Conservation (phyloP, 1,140 invertebrate genomes). For the Trinorchestia longiramus region DNA sequence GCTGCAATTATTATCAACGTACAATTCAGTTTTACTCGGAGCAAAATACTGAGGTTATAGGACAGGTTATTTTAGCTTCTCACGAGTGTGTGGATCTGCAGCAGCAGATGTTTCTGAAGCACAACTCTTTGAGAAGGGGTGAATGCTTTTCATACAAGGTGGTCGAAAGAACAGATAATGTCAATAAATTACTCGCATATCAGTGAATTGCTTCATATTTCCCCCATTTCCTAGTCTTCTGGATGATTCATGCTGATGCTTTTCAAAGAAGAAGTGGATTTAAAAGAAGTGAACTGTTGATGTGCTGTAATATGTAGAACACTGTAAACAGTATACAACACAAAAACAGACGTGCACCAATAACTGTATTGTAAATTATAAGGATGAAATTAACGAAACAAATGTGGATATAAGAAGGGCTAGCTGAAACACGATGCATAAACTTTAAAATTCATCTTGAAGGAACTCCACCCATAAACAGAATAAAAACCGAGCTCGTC, state of each 20-base stretch:
- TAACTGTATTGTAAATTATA: background rate
- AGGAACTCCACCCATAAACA: background rate
- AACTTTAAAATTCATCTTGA: background rate
- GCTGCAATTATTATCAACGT: background rate
- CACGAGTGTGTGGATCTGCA: background rate
- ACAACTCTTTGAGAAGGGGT: background rate
- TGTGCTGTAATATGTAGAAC: background rate
- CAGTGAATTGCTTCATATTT: background rate
- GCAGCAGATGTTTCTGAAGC: background rate
- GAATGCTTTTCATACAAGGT: background rate
- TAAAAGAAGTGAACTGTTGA: background rate
- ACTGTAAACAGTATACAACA: background rate
- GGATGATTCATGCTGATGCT: too few relatives aligned
- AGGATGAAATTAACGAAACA: background rate
- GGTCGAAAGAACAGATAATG: background rate
- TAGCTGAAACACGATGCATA: background rate
- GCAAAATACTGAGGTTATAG: background rate
- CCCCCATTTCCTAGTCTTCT: background rate
- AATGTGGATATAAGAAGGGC: background rate
- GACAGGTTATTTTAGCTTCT: background rate
- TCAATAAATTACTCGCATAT: background rate
- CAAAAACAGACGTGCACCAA: too few relatives aligned
- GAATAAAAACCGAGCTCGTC: background rate
- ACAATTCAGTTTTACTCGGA: background rate
- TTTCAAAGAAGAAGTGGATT: background rate